These are phyloP conservation scores for Brachypalpus laphriformis DNA, from an alignment of 2,888 invertebrate genomes.

Conservation along the genomic window DNA sequence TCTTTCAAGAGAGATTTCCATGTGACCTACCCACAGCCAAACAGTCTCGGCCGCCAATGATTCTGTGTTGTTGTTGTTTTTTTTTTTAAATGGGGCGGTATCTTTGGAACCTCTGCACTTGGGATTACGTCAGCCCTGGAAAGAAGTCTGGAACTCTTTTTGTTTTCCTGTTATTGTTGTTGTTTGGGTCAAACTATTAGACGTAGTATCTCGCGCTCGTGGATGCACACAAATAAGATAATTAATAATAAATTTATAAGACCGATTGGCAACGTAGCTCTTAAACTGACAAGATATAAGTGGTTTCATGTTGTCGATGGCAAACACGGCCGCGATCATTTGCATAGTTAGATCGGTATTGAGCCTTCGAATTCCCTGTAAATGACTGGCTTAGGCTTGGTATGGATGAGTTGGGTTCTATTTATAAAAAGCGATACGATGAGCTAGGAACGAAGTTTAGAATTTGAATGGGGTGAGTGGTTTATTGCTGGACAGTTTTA, in stretches of 20 bases:
- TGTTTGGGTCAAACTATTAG: conserved; percentile 18
- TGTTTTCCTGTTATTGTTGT: not conserved
- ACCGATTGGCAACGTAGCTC: not conserved
- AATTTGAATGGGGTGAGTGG: not conserved
- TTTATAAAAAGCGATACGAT: conserved; percentile 17
- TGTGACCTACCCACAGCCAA: conserved; percentile 7
- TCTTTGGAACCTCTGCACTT: conserved; percentile 1
- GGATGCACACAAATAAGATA: conserved; percentile 12
- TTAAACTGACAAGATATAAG: not conserved
- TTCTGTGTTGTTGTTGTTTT: not conserved
- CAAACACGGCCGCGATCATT: too few species aligned
- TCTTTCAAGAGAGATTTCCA: conserved; percentile 4
- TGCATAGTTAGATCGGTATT: not conserved
- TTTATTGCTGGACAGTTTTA: not conserved
- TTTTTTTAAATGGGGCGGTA: conserved; percentile 23
- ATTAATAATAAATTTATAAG: conserved; percentile 7
- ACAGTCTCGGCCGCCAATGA: not conserved
- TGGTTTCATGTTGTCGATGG: too few species aligned
- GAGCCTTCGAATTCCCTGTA: not conserved
- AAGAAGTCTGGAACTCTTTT: not conserved
- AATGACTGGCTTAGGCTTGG: not conserved
- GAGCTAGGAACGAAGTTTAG: conserved; percentile 2
- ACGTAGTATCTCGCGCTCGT: not conserved
- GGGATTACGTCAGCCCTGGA: conserved; percentile 48
- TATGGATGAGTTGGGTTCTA: conserved; percentile 35